Conservation (phyloP, 2,113 vertebrate genomes). For the Anguilla japonica region DNA sequence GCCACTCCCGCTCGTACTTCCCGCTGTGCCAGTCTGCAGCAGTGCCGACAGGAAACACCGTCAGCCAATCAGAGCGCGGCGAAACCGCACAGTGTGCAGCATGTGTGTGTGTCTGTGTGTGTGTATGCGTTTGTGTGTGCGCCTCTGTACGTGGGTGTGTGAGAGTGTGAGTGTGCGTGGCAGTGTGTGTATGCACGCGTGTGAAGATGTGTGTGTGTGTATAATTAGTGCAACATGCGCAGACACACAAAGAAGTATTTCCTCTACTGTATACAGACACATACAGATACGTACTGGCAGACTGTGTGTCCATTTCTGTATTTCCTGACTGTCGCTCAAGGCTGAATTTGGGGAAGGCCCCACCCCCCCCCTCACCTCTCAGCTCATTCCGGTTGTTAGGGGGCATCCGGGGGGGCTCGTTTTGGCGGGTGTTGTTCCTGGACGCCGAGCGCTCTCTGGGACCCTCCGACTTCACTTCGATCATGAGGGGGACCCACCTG, state of each 20-base stretch:
- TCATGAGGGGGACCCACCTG: constrained; percentile 97
- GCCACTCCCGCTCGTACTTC: constrained; percentile 89
- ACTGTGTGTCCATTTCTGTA: background rate
- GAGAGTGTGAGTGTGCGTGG: no score
- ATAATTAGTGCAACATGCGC: background rate
- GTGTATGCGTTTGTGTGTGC: no score
- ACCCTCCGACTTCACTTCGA: constrained; percentile 95
- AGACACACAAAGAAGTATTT: background rate
- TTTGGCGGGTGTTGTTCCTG: constrained; percentile 87
- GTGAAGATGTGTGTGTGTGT: no score
- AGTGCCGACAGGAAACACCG: no score
- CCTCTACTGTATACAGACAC: no score
- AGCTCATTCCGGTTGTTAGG: constrained; percentile 84
- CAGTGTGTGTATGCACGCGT: no score
- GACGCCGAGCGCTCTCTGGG: constrained; percentile 88
- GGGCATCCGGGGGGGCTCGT: constrained; percentile 82
- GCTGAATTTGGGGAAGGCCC: no score
- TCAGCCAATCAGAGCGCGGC: no score
- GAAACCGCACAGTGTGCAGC: no score
- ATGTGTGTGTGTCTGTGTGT: no score
- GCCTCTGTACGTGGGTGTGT: no score
- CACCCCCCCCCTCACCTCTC: constrained; percentile 77
- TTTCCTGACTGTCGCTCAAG: background rate
- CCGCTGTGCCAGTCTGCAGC: constrained; percentile 87
- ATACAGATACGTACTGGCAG: no score